These are phyloP conservation scores for Lithobates sylvaticus DNA, from an alignment of 2,797 vertebrate genomes.

Conservation along the genomic window DNA sequence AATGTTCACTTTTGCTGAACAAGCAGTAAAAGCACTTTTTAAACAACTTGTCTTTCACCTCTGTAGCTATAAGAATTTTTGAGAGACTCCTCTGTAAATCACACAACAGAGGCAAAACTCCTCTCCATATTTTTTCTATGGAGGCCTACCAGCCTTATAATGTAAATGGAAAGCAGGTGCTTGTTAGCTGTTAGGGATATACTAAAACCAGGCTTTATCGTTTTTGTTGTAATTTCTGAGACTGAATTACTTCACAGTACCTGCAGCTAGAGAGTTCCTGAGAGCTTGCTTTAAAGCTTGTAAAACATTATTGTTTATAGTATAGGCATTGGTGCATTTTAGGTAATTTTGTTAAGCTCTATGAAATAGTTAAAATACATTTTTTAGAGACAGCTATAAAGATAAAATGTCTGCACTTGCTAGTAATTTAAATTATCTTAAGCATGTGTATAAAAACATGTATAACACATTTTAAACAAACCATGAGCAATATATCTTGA, in stretches of 20 bases:
- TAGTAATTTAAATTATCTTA: background rate
- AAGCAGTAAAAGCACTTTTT: too few species aligned
- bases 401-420: background rate
- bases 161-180: too few species aligned
- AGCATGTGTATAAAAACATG: background rate
- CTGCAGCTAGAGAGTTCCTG: background rate
- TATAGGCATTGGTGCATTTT: background rate
- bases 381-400: background rate
- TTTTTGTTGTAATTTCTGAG: background rate
- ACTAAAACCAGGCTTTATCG: too few species aligned
- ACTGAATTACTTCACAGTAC: background rate
- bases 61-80: too few species aligned
- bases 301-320: background rate
- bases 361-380: background rate
- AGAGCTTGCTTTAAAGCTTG: background rate
- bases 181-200: too few species aligned
- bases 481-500: background rate
- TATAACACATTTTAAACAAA: background rate
- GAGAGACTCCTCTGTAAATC: too few species aligned
- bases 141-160: too few species aligned
- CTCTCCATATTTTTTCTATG: too few species aligned
- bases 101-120: too few species aligned
- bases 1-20: too few species aligned
- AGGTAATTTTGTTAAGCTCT: background rate
- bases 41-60: too few species aligned